Conservation (phyloP, 2,888 invertebrate species). For the Lasioglossum calceatum region DNA sequence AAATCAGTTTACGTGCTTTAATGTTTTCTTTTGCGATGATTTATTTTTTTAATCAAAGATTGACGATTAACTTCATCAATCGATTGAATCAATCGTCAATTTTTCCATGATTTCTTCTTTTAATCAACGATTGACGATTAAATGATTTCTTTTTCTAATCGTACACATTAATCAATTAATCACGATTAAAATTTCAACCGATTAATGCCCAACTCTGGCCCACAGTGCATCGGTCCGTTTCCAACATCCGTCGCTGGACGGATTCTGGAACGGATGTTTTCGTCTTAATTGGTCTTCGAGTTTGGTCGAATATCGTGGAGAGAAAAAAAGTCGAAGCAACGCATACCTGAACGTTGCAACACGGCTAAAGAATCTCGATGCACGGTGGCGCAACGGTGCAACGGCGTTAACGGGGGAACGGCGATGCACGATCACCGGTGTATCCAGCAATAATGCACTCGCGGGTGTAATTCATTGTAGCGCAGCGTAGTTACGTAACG, state of each 20-base stretch:
- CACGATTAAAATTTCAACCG: too few species aligned
- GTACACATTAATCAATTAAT: too few species aligned
- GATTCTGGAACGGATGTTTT: not conserved
- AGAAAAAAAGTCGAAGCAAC: not conserved
- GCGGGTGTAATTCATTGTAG: constrained; percentile 65
- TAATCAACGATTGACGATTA: too few species aligned
- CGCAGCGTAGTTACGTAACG: constrained; percentile 60
- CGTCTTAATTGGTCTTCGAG: not conserved
- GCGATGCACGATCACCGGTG: constrained; percentile 59
- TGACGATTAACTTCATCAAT: too few species aligned
- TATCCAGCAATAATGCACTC: constrained; percentile 52
- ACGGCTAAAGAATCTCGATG: not conserved
- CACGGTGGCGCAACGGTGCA: constrained; percentile 7
- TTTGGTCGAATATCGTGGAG: not conserved
- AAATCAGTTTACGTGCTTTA: too few species aligned
- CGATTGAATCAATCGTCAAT: too few species aligned
- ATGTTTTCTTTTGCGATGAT: too few species aligned
- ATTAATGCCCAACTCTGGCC: too few species aligned
- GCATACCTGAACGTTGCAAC: not conserved
- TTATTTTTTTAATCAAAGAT: too few species aligned
- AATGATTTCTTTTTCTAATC: too few species aligned
- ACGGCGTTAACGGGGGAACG: constrained; percentile 30
- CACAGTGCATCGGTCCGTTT: not conserved
- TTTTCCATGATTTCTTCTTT: too few species aligned
- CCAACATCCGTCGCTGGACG: not conserved